phyloP scores from a whole-genome alignment of 2,888 invertebrate genomes.

The Oscheius sp. region DNA sequence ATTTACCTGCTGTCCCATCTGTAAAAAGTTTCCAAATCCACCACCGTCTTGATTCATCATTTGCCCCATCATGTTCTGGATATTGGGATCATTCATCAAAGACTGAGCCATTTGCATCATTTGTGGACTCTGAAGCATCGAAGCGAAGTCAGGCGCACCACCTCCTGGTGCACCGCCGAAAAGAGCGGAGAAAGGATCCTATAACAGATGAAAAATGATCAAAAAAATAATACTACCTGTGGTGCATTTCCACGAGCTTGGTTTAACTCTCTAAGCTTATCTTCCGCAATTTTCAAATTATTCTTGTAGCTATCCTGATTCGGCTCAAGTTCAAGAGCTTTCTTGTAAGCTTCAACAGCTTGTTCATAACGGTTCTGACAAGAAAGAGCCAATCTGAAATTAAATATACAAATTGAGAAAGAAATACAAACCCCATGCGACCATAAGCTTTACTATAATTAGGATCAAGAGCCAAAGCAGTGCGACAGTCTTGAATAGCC shows the following conservation, averaged over 20 bases:
- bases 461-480: conserved; percentile 87
- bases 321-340: conserved; percentile 89
- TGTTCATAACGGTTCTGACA: conserved; percentile 84
- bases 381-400: conserved; percentile 80
- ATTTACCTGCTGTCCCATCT: conserved; percentile 80
- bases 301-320: conserved; percentile 87
- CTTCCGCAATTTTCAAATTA: conserved; percentile 81
- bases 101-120: conserved; percentile 76
- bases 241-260: conserved; percentile 25
- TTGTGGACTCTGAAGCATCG: conserved; percentile 82
- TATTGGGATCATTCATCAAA: conserved; percentile 79
- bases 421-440: conserved; percentile 63
- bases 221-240: too few species aligned
- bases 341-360: conserved; percentile 85
- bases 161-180: conserved; percentile 41
- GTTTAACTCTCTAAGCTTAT: conserved; percentile 73
- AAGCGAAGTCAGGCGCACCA: conserved; percentile 58
- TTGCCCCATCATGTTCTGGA: conserved; percentile 72
- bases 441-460: conserved; percentile 82
- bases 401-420: too few species aligned
- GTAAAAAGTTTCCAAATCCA: conserved; percentile 73
- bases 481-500: conserved; percentile 89
- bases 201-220: too few species aligned
- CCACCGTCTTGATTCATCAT: conserved; percentile 53
- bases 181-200: conserved; percentile 48